Evolutionary conservation across 2,888 invertebrate genomes (phyloP), one percentile per base, ranked within the genome.

Genomic region (Campopleginae sp.): DNA sequence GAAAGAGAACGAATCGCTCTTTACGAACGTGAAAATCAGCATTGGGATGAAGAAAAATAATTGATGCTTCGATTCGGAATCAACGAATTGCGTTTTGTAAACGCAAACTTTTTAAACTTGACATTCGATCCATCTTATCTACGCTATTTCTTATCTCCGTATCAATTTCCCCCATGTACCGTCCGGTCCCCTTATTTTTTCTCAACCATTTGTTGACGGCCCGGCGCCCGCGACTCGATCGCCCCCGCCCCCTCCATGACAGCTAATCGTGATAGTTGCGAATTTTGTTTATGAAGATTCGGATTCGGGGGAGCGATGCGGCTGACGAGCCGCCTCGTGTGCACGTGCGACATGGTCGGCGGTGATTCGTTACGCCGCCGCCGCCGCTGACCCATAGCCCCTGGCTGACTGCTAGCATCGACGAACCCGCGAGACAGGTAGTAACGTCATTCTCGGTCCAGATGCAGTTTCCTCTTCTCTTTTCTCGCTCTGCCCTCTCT

Each of bases 341-440:
- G 46, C 17, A 14, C 19, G 31, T 51, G 12, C 51, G 19, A 33
- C 31, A 71, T 51, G 12, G 46, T 71, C 71, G 65, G 65, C 42
- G 48, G 48, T 33, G 48, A 48, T 33, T 51, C n/a, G n/a, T 71
- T 33, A 51, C 51, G 23, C 12, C 71, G n/a, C 42, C 84, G 74
- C 17, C 27, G 76, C 76, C 84, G 87, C 88, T 91, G 92, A 92
- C 92, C 92, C 91, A 92, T 89, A 92, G 90, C 92, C 90, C 82
- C 84, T 84, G 89, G 90, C 89, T 87, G 85, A 85, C 84, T 88
- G 90, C 89, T 87, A 84, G 86, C 82, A 86, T 81, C 88, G 76
- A 87, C 88, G 76, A 87, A 90, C 89, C 88, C 88, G 91, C 86
- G 89, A 90, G 91, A 91, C 92, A 91, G 90, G 92, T 91, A 91